Evolutionary conservation across 2,888 invertebrate genomes (phyloP).

Genomic region (Nomada lathburiana): DNA sequence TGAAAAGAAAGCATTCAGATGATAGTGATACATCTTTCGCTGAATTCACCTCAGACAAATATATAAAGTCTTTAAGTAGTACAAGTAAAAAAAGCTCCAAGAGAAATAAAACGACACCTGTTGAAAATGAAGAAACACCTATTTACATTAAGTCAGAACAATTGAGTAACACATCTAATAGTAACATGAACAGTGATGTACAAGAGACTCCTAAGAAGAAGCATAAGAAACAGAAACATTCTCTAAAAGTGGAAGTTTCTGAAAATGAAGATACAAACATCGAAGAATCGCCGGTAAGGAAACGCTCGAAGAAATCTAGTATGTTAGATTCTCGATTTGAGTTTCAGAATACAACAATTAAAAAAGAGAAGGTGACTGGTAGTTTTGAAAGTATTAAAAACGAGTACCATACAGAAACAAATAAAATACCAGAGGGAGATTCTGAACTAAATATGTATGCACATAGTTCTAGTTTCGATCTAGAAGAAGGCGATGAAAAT

Average conservation of each 20-base stretch:
- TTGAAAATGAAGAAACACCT: background rate
- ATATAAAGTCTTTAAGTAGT: background rate
- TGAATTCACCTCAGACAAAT: conserved; percentile 18
- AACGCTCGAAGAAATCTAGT: conserved; percentile 4
- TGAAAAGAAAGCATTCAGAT: conserved; percentile 18
- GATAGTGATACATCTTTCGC: conserved; percentile 9
- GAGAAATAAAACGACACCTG: conserved; percentile 5
- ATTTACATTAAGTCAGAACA: conserved; percentile 32
- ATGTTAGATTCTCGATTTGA: conserved; percentile 9
- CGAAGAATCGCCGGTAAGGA: background rate
- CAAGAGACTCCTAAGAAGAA: conserved; percentile 27
- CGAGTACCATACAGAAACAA: background rate
- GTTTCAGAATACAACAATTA: conserved; percentile 22
- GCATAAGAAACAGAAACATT: conserved; percentile 22
- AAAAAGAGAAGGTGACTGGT: conserved; percentile 30
- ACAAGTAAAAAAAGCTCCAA: conserved; percentile 32
- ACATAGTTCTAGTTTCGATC: background rate
- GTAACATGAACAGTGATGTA: conserved; percentile 6
- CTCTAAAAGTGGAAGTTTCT: background rate
- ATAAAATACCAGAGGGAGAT: background rate
- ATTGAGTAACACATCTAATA: background rate
- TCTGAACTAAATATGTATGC: background rate
- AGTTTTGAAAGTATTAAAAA: conserved; percentile 19
- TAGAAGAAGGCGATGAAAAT: conserved; percentile 22
- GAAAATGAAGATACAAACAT: background rate